Evolutionary conservation across 2,888 invertebrate species (phyloP), one percentile per base, ranked within the genome.

Genomic region (Drosophila borealis): DNA sequence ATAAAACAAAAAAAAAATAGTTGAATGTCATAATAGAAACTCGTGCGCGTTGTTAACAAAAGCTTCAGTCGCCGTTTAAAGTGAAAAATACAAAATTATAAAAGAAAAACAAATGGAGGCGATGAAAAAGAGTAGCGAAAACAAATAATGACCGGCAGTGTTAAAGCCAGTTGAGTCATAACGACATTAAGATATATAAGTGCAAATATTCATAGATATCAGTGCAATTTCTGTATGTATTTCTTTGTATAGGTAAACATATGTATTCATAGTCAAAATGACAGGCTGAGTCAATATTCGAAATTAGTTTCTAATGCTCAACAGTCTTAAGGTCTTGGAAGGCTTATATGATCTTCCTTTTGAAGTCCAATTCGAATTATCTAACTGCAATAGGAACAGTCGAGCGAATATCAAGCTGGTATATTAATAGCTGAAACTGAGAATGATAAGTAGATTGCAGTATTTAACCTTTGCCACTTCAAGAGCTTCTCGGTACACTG

Each of bases 1-100:
- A 17, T 41, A 37, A 54, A 39, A n/a, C 19, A 67, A 71, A 57
- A n/a, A 59, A 61, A 55, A 67, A 71, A 65, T 51, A 54, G 25
- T 48, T 60, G 6, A 10, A 36, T 72, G 57, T 17, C 39, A 50
- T 60, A 53, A 61, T 17, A 36, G 11, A 25, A 66, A 51, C 65
- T 44, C 29, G 50, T 70, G 39, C 17, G 45, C n/a, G 8, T 33
- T 36, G 44, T 56, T 45, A 41, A 42, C 44, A 21, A 46, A 42
- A 56, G 9, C 25, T 39, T 21, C 14, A 6, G 50, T 49, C 33
- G 25, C 19, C 44, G 11, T 11, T 53, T 41, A 6, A 11, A 61
- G 54, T 44, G 25, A 11, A 57, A 42, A 42, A 41, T 39, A 57
- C n/a, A 41, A 21, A 33, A 21, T 4, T 45, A 46, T 14, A 45